Evolutionary conservation across 2,113 vertebrate genomes (phyloP), one percentile per base, ranked within the genome.

Genomic region (Conger conger): DNA sequence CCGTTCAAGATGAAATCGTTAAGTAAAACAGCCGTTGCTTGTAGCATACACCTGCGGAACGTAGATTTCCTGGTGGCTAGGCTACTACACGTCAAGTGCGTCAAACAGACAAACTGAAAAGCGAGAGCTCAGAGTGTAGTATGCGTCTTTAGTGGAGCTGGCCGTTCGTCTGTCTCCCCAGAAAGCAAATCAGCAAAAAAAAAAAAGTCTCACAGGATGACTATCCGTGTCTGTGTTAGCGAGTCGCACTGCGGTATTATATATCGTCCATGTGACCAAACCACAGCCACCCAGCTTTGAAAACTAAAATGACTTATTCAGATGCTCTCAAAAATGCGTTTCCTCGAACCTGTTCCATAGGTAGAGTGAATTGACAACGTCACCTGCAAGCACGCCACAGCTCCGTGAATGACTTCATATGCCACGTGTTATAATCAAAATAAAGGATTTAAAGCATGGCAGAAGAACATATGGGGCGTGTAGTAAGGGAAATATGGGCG

Each of bases 391-490:
- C 85, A 84, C 88, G 83, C 80, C 88, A 86, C 87, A 85, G 87
- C 83, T 85, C 76, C 80, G 0, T 54, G 77, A 83, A 83, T 57
- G 84, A 76, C 86, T 77, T 90, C 86, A 79, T 82, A 23, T 89
- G 90, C 93, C 94, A 94, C 93, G 94, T 93, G 94, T 90, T 86
- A 63, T 86, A 77, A 91, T 92, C 91, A 95, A 93, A 94, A 94
- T 93, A 93, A 92, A 91, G 84, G 87, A 76, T 79, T 15, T 87
- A 81, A 33, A 90, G 89, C 92, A 86, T 63, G 40, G 54, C 76
- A 87, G 76, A 83, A 87, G 76, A 83, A 68, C 63, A 37, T 16
- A 20, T 60, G 87, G 90, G 93, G 93, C 89, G 93, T 88, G 93
- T 38, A 37, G 35, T 78, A 30, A 15, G 37, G 36, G 36, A 35